Evolutionary conservation across 2,113 vertebrate genomes (phyloP), one percentile per base, ranked within the genome.

Genomic region (Anarrhichthys ocellatus): DNA sequence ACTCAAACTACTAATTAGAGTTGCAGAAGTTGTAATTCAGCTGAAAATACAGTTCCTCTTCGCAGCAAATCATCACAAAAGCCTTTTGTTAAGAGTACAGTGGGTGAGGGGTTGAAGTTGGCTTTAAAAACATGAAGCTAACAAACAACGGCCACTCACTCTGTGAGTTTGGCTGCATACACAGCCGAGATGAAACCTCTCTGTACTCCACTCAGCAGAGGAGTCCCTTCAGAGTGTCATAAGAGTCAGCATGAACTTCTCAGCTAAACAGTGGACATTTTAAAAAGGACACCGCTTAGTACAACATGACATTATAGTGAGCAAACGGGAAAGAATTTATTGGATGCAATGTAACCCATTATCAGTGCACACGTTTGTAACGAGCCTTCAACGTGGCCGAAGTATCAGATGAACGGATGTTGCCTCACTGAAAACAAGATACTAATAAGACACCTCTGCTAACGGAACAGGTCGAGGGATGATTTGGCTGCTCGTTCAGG

Each of bases 161-260:
- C 29, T 17, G 44, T 27, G 9, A 73, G 44, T 50, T 27, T 64
- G 67, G 38, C 42, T 63, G 58, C 46, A 50, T 2, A 9, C 50
- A 64, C 40, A 34, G 69, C 1, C 7, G 18, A 79, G 44, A 58
- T 11, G 20, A 82, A 56, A 34, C 44, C 36, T 74, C 20, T 78
- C 24, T 42, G 48, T 29, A 13, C 50, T 61, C 18, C 29, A 44
- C 48, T 78, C 72, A 70, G 64, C 82, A 79, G 11, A 52, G 67
- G 7, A 32, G 44, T 50, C 48, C 85, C 82, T 59, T 82, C 42
- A 65, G 29, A 65, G 29, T 73, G 59, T 59, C 46, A 73, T n/a
- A 73, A 15, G 46, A 78, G 72, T 84, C 69, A 59, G 83, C 64
- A 56, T 73, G 54, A 84, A 87, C 61, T 56, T 78, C 77, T 71